Evolutionary conservation across 2,888 invertebrate species (phyloP), one percentile per base, ranked within the genome.

Genomic region (Calliphora vomitoria): DNA sequence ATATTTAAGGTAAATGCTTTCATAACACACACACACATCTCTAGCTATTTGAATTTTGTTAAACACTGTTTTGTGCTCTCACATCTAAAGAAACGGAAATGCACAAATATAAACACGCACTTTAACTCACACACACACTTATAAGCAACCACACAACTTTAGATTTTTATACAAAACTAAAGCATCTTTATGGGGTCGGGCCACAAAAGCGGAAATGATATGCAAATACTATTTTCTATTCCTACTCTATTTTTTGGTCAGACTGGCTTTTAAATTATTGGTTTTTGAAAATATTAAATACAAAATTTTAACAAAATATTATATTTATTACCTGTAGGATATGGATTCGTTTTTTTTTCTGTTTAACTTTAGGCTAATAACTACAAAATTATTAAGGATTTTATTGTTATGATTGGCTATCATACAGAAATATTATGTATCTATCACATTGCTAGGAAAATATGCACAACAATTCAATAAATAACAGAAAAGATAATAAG

Each of bases 141-240:
- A 47, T 15, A 4, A 3, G 25, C 41, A 76, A 31, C 13, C 62
- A 78, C 25, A 81, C 60, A 25, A 69, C 64, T 10, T 25, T 10
- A 38, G 18, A 38, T 15, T 13, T 66, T 13, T 74, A 18, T 13
- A 44, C 47, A 10, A 41, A 0, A 1, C 15, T 13, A 55, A 13
- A 18, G 68, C 35, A 31, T 75, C 31, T 75, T 62, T 62, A 50
- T 88, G 60, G 81, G 66, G 18, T 11, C 78, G 25, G 60, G 18
- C n/a, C 20, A 47, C 68, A 35, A 82, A 83, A 83, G 79, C 79
- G 82, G 71, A 86, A 86, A 86, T 86, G 53, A 66, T 79, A 86
- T 79, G 69, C 62, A 82, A 82, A 82, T 79, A 62, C 20, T 68
- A 25, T 31, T 10, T 10, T 44, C 8, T 50, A 4, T 5, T n/a